These are phyloP conservation scores for Trachelipus rathkii DNA, from an alignment of 1,140 invertebrate species.

Conservation along the genomic window DNA sequence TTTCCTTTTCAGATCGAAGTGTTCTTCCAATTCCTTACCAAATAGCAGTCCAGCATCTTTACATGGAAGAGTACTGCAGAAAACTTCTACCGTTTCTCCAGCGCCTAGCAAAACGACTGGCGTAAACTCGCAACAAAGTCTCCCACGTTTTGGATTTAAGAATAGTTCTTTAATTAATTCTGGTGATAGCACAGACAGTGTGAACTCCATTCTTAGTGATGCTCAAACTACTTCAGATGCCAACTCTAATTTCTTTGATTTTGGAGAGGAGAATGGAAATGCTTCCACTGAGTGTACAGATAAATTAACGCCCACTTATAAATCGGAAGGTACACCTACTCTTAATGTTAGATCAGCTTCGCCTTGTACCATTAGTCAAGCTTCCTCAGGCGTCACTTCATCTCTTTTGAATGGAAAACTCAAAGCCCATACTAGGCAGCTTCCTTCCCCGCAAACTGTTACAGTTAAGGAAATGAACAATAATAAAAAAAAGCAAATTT, in stretches of 20 bases:
- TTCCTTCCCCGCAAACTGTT: slow-evolving; percentile 37
- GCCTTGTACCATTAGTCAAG: slow-evolving; percentile 26
- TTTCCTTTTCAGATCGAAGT: not conserved
- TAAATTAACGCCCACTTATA: not conserved
- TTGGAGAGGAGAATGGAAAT: slow-evolving; percentile 28
- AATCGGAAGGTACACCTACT: not conserved
- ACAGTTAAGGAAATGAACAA: slow-evolving; percentile 28
- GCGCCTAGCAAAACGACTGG: not conserved
- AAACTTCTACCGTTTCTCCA: not conserved
- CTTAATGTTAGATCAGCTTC: slow-evolving; percentile 6
- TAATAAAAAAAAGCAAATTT: not conserved
- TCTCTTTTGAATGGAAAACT: slow-evolving; percentile 22
- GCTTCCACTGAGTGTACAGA: not conserved
- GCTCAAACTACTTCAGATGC: slow-evolving; percentile 42
- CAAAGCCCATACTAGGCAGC: slow-evolving; percentile 34
- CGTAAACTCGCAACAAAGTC: not conserved
- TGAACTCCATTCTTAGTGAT: slow-evolving; percentile 44
- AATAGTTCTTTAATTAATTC: slow-evolving; percentile 28
- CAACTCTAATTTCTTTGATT: slow-evolving; percentile 41
- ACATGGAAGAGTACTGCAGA: not conserved
- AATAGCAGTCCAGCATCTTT: not conserved
- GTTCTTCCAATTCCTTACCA: not conserved
- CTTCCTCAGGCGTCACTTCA: slow-evolving; percentile 29
- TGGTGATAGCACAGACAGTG: slow-evolving; percentile 44
- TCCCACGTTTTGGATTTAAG: slow-evolving; percentile 40